Evolutionary conservation across 2,113 vertebrate genomes (phyloP).

Genomic region (Morone chrysops): DNA sequence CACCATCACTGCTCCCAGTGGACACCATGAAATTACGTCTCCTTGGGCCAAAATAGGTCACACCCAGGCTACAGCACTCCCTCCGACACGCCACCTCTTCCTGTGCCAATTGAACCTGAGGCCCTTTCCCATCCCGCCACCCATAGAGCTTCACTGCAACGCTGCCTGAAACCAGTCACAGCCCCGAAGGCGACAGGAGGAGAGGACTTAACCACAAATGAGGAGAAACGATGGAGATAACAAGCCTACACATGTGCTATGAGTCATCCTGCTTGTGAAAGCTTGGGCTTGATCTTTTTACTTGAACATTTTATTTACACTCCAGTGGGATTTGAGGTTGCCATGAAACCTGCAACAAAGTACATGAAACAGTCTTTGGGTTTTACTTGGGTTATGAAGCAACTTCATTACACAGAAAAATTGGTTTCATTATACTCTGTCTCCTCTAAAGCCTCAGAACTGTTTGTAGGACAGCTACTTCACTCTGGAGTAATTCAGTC

Average conservation of each 20-base stretch:
- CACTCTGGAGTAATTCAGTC: slow-evolving; percentile 16
- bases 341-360: slow-evolving; percentile 20
- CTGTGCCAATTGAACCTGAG: slow-evolving; percentile 55
- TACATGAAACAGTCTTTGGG: slow-evolving; percentile 38
- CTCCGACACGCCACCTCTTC: slow-evolving; percentile 37
- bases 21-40: slow-evolving; percentile 50
- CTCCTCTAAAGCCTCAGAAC: slow-evolving; percentile 32
- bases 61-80: slow-evolving; percentile 4
- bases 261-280: slow-evolving; percentile 46
- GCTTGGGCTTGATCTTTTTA: slow-evolving; percentile 44
- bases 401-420: slow-evolving; percentile 43
- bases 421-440: slow-evolving; percentile 32
- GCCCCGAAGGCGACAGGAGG: slow-evolving; percentile 38
- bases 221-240: slow-evolving; percentile 55
- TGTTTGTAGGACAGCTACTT: not conserved
- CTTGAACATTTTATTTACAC: slow-evolving; percentile 53
- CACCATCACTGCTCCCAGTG: slow-evolving; percentile 30
- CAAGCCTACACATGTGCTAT: slow-evolving; percentile 50
- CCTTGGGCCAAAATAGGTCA: slow-evolving; percentile 23
- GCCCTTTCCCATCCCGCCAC: slow-evolving; percentile 62
- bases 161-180: slow-evolving; percentile 23
- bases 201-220: slow-evolving; percentile 49
- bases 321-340: slow-evolving; percentile 44
- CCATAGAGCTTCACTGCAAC: slow-evolving; percentile 53
- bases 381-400: slow-evolving; percentile 31